phyloP scores from a whole-genome alignment of 1,140 invertebrate species.

The Halictus rubicundus region DNA sequence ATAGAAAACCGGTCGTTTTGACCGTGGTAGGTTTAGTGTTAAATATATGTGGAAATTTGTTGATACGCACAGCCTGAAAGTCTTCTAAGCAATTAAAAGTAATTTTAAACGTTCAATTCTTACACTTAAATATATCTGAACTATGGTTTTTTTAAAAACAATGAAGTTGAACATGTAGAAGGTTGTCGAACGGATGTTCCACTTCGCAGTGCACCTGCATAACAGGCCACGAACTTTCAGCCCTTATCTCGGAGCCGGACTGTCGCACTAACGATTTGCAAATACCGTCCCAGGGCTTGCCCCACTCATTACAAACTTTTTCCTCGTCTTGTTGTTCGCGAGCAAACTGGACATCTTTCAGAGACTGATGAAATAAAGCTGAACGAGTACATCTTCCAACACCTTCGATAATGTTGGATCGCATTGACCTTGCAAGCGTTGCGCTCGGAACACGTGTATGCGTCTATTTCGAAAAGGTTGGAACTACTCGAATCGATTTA shows the following conservation, averaged over 20 bases:
- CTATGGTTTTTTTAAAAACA: too few species aligned
- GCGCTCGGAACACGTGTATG: background rate
- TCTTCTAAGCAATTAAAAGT: too few species aligned
- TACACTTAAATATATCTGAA: too few species aligned
- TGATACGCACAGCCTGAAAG: too few species aligned
- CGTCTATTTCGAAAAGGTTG: background rate
- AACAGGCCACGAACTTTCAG: constrained; percentile 16
- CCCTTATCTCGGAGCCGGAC: constrained; percentile 48
- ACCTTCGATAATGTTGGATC: background rate
- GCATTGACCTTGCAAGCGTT: background rate
- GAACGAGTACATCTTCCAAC: too few species aligned
- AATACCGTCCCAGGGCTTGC: constrained; percentile 68
- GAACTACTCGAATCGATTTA: too few species aligned
- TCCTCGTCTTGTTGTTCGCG: constrained; percentile 1
- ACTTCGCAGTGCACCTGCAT: constrained; percentile 18
- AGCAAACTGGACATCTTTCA: constrained; percentile 65
- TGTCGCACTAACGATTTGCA: constrained; percentile 77
- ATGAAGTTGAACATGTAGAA: too few species aligned
- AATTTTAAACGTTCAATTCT: too few species aligned
- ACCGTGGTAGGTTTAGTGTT: too few species aligned
- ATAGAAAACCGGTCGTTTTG: too few species aligned
- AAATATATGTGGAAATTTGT: too few species aligned
- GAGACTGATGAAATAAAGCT: constrained; percentile 38
- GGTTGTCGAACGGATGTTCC: background rate
- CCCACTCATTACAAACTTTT: constrained; percentile 73